Evolutionary conservation across 1,140 invertebrate species (phyloP).

Genomic region (Eumeta japonica): DNA sequence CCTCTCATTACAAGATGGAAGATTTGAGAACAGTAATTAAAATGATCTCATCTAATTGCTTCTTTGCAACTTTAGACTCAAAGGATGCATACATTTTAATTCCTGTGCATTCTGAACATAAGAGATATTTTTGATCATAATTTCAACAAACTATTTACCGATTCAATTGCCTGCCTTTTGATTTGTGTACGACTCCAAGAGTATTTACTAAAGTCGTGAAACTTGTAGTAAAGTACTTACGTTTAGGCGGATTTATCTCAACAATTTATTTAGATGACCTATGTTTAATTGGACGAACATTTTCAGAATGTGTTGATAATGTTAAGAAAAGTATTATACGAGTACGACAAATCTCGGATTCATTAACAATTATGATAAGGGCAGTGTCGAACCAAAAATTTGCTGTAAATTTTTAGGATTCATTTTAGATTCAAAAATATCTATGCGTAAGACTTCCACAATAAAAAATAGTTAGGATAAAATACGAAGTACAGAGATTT

Average conservation of each 20-base stretch:
- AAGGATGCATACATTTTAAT: no score
- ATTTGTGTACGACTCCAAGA: conserved; percentile 5
- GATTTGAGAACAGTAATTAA: conserved; percentile 9
- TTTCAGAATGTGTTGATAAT: conserved; percentile 6
- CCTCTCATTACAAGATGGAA: conserved; percentile 12
- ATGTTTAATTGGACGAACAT: conserved; percentile 8
- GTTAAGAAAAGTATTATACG: no score
- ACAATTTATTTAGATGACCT: conserved; percentile 12
- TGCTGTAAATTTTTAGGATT: conserved; percentile 6
- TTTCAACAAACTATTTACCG: no score
- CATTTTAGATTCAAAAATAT: conserved; percentile 4
- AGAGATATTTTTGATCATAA: no score
- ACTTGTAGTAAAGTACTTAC: conserved; percentile 2
- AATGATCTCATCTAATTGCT: neutral
- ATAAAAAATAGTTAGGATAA: conserved; percentile 3
- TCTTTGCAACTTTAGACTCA: no score
- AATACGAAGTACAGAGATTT: conserved; percentile 1
- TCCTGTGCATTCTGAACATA: conserved; percentile 3
- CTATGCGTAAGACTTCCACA: neutral
- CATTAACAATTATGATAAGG: no score
- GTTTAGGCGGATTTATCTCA: conserved; percentile 4
- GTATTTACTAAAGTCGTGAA: conserved; percentile 8
- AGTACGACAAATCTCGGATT: no score
- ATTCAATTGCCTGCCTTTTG: conserved; percentile 11
- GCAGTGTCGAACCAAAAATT: no score